A percentile compares a stretch with the other conserved stretches of the same genome.
These are phyloP conservation scores for Eretmochelys imbricata DNA, from an alignment of 2,113 vertebrate species.

Conservation along the genomic window DNA sequence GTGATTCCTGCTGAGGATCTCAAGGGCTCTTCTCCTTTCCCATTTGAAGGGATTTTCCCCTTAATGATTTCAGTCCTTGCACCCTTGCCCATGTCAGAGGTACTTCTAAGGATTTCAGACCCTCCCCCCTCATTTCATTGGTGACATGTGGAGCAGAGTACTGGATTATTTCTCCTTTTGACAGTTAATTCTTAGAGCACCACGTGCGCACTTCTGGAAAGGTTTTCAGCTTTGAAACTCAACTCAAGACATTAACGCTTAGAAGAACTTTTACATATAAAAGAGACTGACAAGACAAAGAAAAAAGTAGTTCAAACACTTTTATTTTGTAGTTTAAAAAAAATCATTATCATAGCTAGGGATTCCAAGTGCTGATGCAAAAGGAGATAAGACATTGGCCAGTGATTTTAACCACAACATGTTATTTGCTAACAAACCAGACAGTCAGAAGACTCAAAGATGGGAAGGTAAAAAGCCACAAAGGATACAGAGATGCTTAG, in stretches of 20 bases:
- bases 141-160: background rate
- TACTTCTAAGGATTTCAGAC: background rate
- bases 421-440: background rate
- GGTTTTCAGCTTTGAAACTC: background rate
- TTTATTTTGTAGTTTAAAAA: conserved; percentile 73
- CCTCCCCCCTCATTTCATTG: background rate
- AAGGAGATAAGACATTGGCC: background rate
- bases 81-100: background rate
- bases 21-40: background rate
- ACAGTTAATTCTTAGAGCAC: background rate
- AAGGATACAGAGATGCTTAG: background rate
- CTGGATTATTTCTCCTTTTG: background rate
- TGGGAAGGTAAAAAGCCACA: background rate
- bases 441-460: background rate
- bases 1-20: background rate
- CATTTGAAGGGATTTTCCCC: background rate
- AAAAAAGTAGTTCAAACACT: conserved; percentile 55
- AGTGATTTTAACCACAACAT: conserved; percentile 5
- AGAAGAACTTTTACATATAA: background rate
- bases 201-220: background rate
- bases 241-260: background rate
- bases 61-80: background rate
- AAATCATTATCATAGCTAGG: conserved; percentile 25
- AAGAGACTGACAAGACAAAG: background rate
- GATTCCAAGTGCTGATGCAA: conserved; percentile 36